A percentile compares a stretch with the other conserved stretches of the same genome.
phyloP scores from a whole-genome alignment of 2,797 vertebrate genomes.

The Danio albolineatus region DNA sequence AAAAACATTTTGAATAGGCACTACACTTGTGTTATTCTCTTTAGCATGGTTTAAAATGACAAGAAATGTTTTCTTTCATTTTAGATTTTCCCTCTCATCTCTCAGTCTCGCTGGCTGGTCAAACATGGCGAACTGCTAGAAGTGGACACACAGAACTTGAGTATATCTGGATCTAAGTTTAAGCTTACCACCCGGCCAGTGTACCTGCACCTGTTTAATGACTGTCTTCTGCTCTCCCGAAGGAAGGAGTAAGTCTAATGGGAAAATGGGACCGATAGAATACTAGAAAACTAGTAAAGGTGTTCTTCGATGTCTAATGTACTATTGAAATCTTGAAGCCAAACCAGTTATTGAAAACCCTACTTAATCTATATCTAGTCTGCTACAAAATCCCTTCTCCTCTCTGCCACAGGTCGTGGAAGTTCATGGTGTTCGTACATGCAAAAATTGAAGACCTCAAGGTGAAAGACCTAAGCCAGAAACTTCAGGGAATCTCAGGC shows the following conservation, averaged over 20 bases:
- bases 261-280: not conserved
- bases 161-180: slow-evolving; percentile 84
- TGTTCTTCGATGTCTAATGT: not conserved
- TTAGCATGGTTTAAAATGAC: not conserved
- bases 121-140: slow-evolving; percentile 91
- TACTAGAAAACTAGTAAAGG: slow-evolving; percentile 12
- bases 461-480: slow-evolving; percentile 90
- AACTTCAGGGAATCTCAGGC: slow-evolving; percentile 88
- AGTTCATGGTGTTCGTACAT: slow-evolving; percentile 89
- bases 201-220: slow-evolving; percentile 91
- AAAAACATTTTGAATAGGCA: not conserved
- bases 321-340: not conserved
- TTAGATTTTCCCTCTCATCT: slow-evolving; percentile 92
- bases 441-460: slow-evolving; percentile 87
- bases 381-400: slow-evolving; percentile 39
- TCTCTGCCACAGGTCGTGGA: slow-evolving; percentile 80
- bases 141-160: slow-evolving; percentile 86
- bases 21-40: not conserved
- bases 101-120: slow-evolving; percentile 93
- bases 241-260: slow-evolving; percentile 87
- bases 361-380: not conserved
- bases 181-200: slow-evolving; percentile 88
- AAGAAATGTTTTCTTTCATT: not conserved
- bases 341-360: not conserved
- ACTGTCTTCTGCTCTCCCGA: slow-evolving; percentile 88